Evolutionary conservation across 2,888 invertebrate genomes (phyloP), one percentile per base, ranked within the genome.

Genomic region (Autographa gamma): DNA sequence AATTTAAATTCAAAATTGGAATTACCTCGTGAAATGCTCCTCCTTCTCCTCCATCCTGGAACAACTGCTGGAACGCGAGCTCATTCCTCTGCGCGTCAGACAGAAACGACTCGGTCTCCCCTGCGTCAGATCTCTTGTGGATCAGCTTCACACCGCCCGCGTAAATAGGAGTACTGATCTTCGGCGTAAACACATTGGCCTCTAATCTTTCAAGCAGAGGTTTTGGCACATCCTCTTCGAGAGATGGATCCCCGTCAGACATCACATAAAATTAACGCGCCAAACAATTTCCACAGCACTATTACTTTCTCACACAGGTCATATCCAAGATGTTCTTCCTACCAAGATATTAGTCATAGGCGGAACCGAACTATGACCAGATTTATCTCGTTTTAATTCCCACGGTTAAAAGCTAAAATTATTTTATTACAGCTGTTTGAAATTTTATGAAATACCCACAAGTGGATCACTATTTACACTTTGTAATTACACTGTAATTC

Each of bases 211-310:
- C 91, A 34, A 95, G 84, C 76, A 95, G 86, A 72, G 95, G 93
- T 82, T 92, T 92, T 31, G 96, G 96, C 69, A 93, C 86, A 80
- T 94, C 95, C 86, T 96, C 96, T 88, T 96, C 96, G 61, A 96
- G 91, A 70, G 96, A 96, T 84, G 96, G 96, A 80, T 94, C 94
- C 60, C 95, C 96, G 93, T 96, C 96, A 86, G 96, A 96, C 96
- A 96, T 96, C 86, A 94, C 95, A 93, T 88, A 88, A 74, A 84
- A 81, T 43, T 81, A 64, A 69, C 66, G 60, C 74, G 61, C 59
- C 41, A 62, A 77, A 63, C 72, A 67, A 70, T 66, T 69, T 65
- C 63, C 70, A 79, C 83, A 78, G 74, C 63, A 72, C 74, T 74
- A 72, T 60, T 71, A 76, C 54, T 71, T 70, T 73, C 43, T 66